Percentiles rank a stretch among this genome's conserved stretches.
Evolutionary conservation across 2,113 vertebrate genomes (phyloP).

Genomic region (Rutilus rutilus): DNA sequence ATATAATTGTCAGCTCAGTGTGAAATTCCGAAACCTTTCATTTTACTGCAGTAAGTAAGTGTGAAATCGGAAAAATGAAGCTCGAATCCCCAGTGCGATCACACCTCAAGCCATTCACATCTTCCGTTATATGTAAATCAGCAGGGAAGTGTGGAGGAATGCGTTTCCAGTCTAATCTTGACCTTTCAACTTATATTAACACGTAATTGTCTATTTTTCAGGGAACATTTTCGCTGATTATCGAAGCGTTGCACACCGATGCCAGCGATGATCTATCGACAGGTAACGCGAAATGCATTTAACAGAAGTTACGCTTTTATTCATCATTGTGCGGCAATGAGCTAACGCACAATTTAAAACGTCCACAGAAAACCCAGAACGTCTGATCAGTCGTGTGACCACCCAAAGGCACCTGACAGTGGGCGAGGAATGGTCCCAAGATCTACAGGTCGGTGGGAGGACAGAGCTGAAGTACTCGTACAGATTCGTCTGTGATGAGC

Average conservation of each 20-base stretch:
- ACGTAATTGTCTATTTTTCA: slow-evolving; percentile 65
- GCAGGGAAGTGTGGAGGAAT: slow-evolving; percentile 3
- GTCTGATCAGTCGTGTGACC: slow-evolving; percentile 92
- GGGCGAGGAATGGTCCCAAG: slow-evolving; percentile 96
- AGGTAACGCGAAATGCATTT: slow-evolving; percentile 78
- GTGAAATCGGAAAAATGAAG: slow-evolving; percentile 73
- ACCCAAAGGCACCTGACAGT: slow-evolving; percentile 94
- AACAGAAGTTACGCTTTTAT: no score
- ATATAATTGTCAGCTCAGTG: slow-evolving; percentile 73
- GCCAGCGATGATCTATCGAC: slow-evolving; percentile 92
- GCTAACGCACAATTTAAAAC: slow-evolving; percentile 19
- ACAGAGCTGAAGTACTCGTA: slow-evolving; percentile 97
- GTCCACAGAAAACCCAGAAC: slow-evolving; percentile 87
- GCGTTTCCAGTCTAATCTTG: neutral
- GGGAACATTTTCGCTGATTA: slow-evolving; percentile 99
- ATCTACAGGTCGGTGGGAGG: slow-evolving; percentile 86
- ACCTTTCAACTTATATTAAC: neutral
- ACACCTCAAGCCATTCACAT: slow-evolving; percentile 60
- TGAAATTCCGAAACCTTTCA: slow-evolving; percentile 79
- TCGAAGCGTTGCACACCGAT: slow-evolving; percentile 94
- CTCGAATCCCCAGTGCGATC: slow-evolving; percentile 72
- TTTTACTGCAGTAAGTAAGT: slow-evolving; percentile 73
- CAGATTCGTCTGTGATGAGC: slow-evolving; percentile 93
- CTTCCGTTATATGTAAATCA: slow-evolving; percentile 59
- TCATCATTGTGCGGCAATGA: neutral